These are phyloP conservation scores for Orthonevra nobilis DNA, from an alignment of 2,888 invertebrate genomes.

Conservation along the genomic window DNA sequence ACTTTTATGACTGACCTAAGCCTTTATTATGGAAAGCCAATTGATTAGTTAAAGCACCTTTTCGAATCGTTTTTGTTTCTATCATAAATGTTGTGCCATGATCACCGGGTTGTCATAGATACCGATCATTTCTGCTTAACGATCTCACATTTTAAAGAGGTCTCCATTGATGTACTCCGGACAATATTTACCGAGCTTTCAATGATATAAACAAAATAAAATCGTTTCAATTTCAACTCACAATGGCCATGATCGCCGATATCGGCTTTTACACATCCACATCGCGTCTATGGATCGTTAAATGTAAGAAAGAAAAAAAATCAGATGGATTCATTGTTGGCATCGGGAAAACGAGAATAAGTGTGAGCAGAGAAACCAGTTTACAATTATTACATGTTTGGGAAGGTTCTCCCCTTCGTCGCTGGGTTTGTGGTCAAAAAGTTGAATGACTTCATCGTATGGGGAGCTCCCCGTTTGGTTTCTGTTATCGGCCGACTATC, in stretches of 20 bases:
- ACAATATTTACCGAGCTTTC: too few relatives aligned
- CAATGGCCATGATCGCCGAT: neutral
- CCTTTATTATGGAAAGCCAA: neutral
- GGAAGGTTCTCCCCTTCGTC: neutral
- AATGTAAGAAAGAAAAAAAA: too few relatives aligned
- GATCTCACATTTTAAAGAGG: too few relatives aligned
- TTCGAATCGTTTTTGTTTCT: neutral
- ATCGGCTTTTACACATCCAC: neutral
- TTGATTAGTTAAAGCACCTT: neutral
- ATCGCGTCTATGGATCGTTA: neutral
- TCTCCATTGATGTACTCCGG: too few relatives aligned
- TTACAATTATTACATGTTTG: neutral
- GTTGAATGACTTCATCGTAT: slow-evolving; percentile 25
- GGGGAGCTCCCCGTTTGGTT: neutral
- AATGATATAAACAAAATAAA: slow-evolving; percentile 7
- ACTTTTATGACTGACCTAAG: slow-evolving; percentile 1
- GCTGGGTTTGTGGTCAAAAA: neutral
- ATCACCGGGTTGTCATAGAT: neutral
- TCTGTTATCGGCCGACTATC: slow-evolving; percentile 1
- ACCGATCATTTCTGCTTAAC: too few relatives aligned
- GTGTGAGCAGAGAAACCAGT: slow-evolving; percentile 7
- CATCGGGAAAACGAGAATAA: neutral
- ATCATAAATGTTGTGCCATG: too few relatives aligned
- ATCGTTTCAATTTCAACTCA: neutral
- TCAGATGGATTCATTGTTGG: slow-evolving; percentile 11